These are phyloP conservation scores for Ptilonorhynchus violaceus DNA, from an alignment of 2,113 vertebrate species.

Conservation along the genomic window DNA sequence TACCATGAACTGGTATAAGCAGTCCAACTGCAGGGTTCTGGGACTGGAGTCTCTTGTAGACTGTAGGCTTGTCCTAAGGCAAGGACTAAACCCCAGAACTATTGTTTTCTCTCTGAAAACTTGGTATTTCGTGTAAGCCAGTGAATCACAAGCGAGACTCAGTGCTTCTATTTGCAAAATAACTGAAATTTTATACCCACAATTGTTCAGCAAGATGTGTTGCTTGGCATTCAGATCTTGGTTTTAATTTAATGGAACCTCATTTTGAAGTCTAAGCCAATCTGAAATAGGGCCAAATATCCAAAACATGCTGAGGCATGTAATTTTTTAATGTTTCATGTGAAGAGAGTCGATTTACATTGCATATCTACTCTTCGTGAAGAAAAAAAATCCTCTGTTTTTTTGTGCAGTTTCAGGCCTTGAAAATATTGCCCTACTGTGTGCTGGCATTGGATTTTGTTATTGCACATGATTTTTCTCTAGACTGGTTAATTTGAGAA, in stretches of 20 bases:
- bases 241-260: not conserved
- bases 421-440: not conserved
- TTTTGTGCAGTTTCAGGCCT: not conserved
- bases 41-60: not conserved
- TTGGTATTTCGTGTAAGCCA: not conserved
- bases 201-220: not conserved
- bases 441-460: not conserved
- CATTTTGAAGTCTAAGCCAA: not conserved
- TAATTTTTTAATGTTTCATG: not conserved
- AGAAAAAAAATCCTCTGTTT: not conserved
- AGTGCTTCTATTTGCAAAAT: not conserved
- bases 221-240: not conserved
- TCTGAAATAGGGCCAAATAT: not conserved
- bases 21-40: rapidly evolving
- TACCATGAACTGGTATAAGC: not conserved
- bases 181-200: not conserved
- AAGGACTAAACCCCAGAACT: not conserved
- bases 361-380: not conserved
- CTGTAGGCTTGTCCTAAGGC: not conserved
- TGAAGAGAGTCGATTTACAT: not conserved
- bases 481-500: not conserved
- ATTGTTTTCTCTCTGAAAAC: not conserved
- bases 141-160: not conserved
- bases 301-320: not conserved
- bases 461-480: not conserved